Evolutionary conservation across 2,888 invertebrate genomes (phyloP), one percentile per base, ranked within the genome.

Genomic region (Seira ritae): DNA sequence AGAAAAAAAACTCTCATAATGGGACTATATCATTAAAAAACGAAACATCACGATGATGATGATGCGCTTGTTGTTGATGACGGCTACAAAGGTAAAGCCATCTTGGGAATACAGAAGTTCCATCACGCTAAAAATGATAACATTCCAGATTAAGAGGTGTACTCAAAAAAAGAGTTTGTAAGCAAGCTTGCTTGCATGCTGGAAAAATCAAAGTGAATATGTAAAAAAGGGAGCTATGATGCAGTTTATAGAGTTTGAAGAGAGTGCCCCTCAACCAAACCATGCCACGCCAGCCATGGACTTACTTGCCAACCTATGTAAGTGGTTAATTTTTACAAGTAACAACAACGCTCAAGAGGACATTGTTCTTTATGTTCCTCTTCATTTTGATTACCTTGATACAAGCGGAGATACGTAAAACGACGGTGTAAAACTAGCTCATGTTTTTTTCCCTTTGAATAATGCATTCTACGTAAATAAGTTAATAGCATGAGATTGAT

Each of bases 331-430:
- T 55, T 31, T 55, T 55, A 55, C 55, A 31, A 31, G 37, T 68
- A 1, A 23, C 24, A 24, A 62, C 37, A 62, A 71, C 69, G 71
- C 37, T 71, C 46, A 62, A 37, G 74, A 75, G 62, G 55, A 75
- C 46, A 71, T 72, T 77, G 76, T 82, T 76, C 72, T 42, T 62
- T 4, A 67, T 76, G 76, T 69, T 76, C 67, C 72, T 77, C 68
- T 76, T 76, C 46, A 67, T 55, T 31, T 55, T 55, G 55, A 55
- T 73, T 73, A 69, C n/a, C 22, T 73, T 74, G 83, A 83, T 83
- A 83, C 83, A 83, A 83, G 78, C 10, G 62, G 50, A 77, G 83
- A 83, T 83, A 83, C 46, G 76, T 78, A 83, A 74, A 77, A 83
- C 77, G 72, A 72, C 68, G 68, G 78, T 69, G 77, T 69, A 74